Conservation (phyloP, 2,888 invertebrate species). For the Tuta absoluta region DNA sequence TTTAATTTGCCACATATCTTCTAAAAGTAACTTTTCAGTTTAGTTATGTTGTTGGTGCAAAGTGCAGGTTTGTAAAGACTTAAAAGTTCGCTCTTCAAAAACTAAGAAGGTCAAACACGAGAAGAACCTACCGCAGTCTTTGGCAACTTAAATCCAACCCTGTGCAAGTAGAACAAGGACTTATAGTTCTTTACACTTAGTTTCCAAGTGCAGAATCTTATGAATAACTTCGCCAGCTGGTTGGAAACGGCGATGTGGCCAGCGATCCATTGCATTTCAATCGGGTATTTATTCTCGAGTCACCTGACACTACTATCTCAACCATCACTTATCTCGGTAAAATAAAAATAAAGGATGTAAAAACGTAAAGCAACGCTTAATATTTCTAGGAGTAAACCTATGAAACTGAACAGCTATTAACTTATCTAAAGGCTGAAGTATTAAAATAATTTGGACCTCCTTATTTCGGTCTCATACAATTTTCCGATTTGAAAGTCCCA, state of each 20-base stretch:
- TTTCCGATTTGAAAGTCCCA: too few relatives aligned
- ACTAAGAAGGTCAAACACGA: background rate
- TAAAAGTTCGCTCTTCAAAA: background rate
- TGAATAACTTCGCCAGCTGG: constrained; percentile 18
- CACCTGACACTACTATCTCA: constrained; percentile 24
- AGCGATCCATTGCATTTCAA: constrained; percentile 22
- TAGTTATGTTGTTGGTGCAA: background rate
- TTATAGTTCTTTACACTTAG: constrained; percentile 5
- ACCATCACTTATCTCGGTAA: constrained; percentile 24
- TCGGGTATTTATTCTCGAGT: constrained; percentile 28
- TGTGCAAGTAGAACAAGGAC: background rate
- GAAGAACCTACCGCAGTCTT: background rate
- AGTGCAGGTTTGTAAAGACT: background rate
- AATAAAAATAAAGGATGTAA: too few relatives aligned
- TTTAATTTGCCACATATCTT: too few relatives aligned
- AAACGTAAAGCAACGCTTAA: too few relatives aligned
- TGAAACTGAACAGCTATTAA: too few relatives aligned
- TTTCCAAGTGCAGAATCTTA: constrained; percentile 15
- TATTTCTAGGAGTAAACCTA: too few relatives aligned
- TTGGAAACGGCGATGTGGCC: constrained; percentile 17
- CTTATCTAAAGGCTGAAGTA: too few relatives aligned
- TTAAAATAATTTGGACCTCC: too few relatives aligned
- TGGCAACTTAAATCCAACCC: background rate
- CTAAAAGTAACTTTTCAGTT: too few relatives aligned
- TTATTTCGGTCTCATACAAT: too few relatives aligned